Percentiles rank a stretch among this genome's conserved stretches.
phyloP scores from a whole-genome alignment of 2,888 invertebrate species.

The Carterocephalus palaemon region DNA sequence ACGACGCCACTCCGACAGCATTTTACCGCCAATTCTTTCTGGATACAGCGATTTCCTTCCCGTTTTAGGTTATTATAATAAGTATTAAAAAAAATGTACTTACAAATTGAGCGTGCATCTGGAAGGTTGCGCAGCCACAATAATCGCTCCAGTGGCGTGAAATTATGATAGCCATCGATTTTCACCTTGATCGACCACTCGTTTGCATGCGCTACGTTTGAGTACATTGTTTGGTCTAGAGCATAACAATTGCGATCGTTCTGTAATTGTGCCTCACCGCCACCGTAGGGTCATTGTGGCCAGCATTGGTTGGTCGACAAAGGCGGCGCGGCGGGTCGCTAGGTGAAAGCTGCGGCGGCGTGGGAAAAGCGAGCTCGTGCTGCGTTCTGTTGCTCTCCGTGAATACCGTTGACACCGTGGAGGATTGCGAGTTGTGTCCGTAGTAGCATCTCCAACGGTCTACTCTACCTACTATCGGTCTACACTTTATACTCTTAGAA shows the following conservation, averaged over 20 bases:
- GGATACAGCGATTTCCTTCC: too few relatives aligned
- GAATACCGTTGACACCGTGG: constrained; percentile 22
- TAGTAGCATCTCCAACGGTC: not conserved
- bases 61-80: too few relatives aligned
- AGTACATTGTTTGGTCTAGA: constrained; percentile 50
- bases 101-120: too few relatives aligned
- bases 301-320: constrained; percentile 5
- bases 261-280: constrained; percentile 44
- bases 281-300: constrained; percentile 37
- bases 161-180: constrained; percentile 61
- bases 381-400: constrained; percentile 30
- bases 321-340: constrained; percentile 26
- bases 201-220: constrained; percentile 54
- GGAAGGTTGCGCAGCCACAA: too few relatives aligned
- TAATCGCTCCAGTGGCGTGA: constrained; percentile 52
- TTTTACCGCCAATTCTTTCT: too few relatives aligned
- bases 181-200: constrained; percentile 62
- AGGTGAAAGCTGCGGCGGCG: constrained; percentile 40
- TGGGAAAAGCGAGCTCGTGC: constrained; percentile 47
- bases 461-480: too few relatives aligned
- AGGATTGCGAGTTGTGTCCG: constrained; percentile 11
- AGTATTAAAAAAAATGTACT: too few relatives aligned
- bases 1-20: too few relatives aligned
- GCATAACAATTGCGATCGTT: constrained; percentile 45
- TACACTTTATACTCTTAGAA: too few relatives aligned